Percentiles rank a stretch among this genome's conserved stretches.
phyloP scores from a whole-genome alignment of 2,888 invertebrate genomes.

The Polyommatus icarus region DNA sequence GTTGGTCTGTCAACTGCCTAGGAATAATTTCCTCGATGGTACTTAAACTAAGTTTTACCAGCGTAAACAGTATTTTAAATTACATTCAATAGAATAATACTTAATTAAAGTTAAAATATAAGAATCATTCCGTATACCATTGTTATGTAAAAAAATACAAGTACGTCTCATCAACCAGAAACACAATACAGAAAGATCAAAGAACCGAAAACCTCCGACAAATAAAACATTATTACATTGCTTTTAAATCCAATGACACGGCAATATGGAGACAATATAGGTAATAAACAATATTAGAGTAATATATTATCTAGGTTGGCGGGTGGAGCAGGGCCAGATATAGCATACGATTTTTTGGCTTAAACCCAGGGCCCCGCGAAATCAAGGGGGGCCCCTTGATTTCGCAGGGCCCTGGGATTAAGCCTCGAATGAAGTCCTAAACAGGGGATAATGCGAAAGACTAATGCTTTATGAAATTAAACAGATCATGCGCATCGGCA shows the following conservation, averaged over 20 bases:
- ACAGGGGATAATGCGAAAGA: too few relatives aligned
- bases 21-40: too few relatives aligned
- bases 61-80: too few relatives aligned
- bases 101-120: neutral
- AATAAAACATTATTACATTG: conserved; percentile 16
- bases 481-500: too few relatives aligned
- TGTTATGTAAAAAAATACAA: neutral
- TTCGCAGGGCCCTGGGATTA: too few relatives aligned
- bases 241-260: conserved; percentile 18
- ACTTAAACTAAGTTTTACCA: too few relatives aligned
- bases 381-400: neutral
- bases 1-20: too few relatives aligned
- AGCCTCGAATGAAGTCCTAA: too few relatives aligned
- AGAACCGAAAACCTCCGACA: neutral
- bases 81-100: too few relatives aligned
- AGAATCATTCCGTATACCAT: neutral
- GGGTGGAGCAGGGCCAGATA: neutral
- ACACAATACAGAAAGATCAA: neutral
- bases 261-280: conserved; percentile 23
- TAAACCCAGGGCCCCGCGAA: neutral
- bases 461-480: too few relatives aligned
- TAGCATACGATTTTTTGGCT: neutral
- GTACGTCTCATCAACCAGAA: neutral
- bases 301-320: conserved; percentile 21
- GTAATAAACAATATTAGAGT: conserved; percentile 29